Base-by-base conservation (phyloP, 2,113 vertebrate genomes). In the Cyprinodon brontotheroides region DNA sequence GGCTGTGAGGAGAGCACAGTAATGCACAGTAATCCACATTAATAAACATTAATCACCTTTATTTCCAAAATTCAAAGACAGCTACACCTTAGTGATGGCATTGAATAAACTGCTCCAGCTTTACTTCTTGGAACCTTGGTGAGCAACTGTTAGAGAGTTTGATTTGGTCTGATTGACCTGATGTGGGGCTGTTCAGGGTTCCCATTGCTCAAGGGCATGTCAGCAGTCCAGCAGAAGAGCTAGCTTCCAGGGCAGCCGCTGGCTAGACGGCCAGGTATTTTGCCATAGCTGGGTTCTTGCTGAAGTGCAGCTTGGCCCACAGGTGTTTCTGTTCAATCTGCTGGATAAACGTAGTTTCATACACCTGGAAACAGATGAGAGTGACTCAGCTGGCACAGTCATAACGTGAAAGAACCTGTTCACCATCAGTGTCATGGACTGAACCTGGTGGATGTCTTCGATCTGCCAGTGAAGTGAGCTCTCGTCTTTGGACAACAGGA, bases 401-500 rank as follows among this genome's bases (percentile, higher is more conserved):
- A 5, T 12, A n/a, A 47, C 12, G 20, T 14, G 64, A 43, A 43
- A 8, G 50, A 17, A 68, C 3, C 14, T 50, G 12, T 36, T 14
- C 61, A 62, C 12, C 29, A 13, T 12, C 22, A 61, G 60, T 0
- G 11, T 14, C 29, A 2, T 48, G 43, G 0, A 80, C 87, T 29
- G 12, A 0, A 93, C 92, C 89, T 77, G 45, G 50, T 81, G 38
- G 62, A 89, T 61, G 61, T 87, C 86, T 5, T 78, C 38, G 37
- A 97, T 77, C 61, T 92, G 93, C 75, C 94, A 87, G 87, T 99
- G 98, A 38, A 89, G 92, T 11, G 79, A 62, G 0, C 88, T 93
- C 82, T 99, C 98, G 0, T 96, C 95, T 84, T 94, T 94, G 75
- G 94, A 95, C 39, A 99, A 94, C 15, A 99, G 95, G 88, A 99